These are phyloP conservation scores for Pocillopora meandrina DNA, from an alignment of 92 coral and sea anemone species.

Conservation along the genomic window DNA sequence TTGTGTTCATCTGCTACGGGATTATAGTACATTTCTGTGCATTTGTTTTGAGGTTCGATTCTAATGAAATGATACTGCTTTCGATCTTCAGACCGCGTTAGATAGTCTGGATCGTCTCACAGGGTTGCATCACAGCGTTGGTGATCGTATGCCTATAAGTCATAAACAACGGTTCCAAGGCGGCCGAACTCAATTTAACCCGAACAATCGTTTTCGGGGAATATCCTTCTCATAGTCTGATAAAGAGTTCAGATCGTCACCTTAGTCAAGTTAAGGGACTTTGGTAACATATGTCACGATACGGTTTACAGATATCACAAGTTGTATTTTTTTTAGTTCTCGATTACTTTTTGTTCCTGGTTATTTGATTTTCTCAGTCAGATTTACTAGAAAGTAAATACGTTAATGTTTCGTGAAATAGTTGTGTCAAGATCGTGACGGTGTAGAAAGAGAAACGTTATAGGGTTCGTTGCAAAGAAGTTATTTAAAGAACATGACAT, in stretches of 20 bases:
- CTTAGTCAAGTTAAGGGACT: conserved; percentile 33
- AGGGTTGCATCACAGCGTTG: conserved; percentile 50
- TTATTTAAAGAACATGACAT: not conserved
- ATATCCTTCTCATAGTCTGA: conserved; percentile 71
- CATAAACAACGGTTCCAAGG: conserved; percentile 67
- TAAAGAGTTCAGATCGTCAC: conserved; percentile 15
- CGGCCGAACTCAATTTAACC: conserved; percentile 68
- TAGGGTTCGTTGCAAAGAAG: not conserved
- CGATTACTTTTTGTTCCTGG: not conserved
- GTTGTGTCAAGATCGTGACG: not conserved
- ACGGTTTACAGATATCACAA: conserved; percentile 15
- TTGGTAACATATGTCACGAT: conserved; percentile 49
- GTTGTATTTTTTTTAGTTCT: not conserved
- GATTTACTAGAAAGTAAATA: conserved; percentile 19
- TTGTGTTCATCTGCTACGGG: conserved; percentile 37
- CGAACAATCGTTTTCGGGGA: conserved; percentile 54
- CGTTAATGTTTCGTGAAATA: conserved; percentile 10
- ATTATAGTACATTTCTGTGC: conserved; percentile 45
- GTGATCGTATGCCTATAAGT: conserved; percentile 72
- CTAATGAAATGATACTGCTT: conserved; percentile 39
- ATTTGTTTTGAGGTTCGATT: conserved; percentile 42
- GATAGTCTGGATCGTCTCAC: conserved; percentile 71
- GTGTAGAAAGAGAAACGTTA: conserved; percentile 5
- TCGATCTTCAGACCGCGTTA: conserved; percentile 70
- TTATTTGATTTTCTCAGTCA: not conserved